phyloP scores from a whole-genome alignment of 2,113 vertebrate genomes.

The Equus quagga region DNA sequence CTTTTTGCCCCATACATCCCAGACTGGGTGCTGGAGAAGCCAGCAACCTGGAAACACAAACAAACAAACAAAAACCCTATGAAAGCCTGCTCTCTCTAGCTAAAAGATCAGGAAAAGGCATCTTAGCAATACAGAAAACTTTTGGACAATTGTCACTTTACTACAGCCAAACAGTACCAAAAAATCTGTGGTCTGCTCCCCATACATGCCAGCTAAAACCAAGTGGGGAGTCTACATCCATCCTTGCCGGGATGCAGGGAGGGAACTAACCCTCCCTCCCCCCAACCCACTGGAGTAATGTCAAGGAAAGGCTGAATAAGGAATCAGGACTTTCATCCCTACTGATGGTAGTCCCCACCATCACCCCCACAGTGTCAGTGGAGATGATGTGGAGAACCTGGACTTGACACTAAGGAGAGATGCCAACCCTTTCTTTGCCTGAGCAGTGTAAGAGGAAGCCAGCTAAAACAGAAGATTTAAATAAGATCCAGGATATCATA shows the following conservation, averaged over 20 bases:
- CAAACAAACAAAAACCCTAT: background rate
- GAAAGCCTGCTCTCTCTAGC: background rate
- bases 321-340: background rate
- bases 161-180: background rate
- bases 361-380: no score
- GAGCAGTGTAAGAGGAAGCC: background rate
- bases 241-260: background rate
- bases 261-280: background rate
- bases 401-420: background rate
- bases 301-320: background rate
- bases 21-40: background rate
- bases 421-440: background rate
- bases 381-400: background rate
- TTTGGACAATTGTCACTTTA: background rate
- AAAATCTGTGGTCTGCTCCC: background rate
- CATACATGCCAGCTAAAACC: background rate
- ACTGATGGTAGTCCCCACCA: background rate
- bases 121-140: background rate
- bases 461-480: background rate
- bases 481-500: background rate
- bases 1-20: background rate
- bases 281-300: background rate
- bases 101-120: background rate
- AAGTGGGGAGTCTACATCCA: background rate
- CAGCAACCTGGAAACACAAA: background rate